Conservation (phyloP, 1,140 invertebrate species). For the Ctenoplectra terminalis region DNA sequence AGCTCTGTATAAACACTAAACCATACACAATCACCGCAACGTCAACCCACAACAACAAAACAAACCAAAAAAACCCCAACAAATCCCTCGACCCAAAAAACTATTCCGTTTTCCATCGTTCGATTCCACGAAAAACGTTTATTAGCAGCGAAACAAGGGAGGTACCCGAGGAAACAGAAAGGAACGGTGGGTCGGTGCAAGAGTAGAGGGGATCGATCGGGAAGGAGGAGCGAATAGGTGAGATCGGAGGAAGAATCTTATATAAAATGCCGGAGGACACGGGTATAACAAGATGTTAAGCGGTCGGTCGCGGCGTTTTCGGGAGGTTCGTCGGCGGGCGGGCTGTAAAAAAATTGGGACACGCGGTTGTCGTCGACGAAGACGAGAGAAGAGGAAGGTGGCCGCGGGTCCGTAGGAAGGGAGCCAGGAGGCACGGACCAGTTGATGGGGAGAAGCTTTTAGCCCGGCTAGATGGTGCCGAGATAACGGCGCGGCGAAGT, state of each 20-base stretch:
- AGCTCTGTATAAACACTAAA: too few relatives aligned
- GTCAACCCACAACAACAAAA: too few relatives aligned
- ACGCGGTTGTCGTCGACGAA: constrained; percentile 46
- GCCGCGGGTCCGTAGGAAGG: constrained; percentile 40
- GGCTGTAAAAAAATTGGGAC: constrained; percentile 77
- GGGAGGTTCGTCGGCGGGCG: constrained; percentile 63
- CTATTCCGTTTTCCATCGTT: too few relatives aligned
- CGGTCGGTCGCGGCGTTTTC: constrained; percentile 62
- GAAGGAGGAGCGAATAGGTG: constrained; percentile 18
- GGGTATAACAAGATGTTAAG: constrained; percentile 73
- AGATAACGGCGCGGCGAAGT: constrained; percentile 81
- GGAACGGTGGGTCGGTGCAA: too few relatives aligned
- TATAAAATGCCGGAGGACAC: constrained; percentile 51
- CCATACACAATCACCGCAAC: too few relatives aligned
- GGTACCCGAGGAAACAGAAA: too few relatives aligned
- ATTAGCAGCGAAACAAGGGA: too few relatives aligned
- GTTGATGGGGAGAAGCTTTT: constrained; percentile 84
- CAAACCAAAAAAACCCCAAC: too few relatives aligned
- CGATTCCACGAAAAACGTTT: too few relatives aligned
- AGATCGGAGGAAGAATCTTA: constrained; percentile 12
- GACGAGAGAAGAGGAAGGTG: constrained; percentile 32
- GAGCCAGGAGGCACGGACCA: constrained; percentile 61
- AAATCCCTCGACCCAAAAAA: too few relatives aligned
- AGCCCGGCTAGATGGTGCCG: constrained; percentile 83
- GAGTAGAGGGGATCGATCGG: constrained; percentile 29